These are phyloP conservation scores for Papilio protenor DNA, from an alignment of 2,888 invertebrate genomes.

Conservation along the genomic window DNA sequence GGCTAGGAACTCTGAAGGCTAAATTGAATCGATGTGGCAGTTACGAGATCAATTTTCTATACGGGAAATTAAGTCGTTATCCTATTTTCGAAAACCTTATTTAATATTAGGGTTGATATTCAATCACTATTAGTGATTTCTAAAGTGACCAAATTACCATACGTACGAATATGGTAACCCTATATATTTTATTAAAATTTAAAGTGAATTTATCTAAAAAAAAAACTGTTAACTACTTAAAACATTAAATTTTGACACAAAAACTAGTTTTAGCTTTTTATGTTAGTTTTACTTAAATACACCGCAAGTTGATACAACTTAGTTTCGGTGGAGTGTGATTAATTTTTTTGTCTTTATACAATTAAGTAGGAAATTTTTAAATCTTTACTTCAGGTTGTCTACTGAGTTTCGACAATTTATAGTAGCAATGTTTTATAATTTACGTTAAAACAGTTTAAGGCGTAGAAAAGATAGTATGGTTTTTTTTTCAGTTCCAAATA, in stretches of 20 bases:
- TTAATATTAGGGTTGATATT: too few relatives aligned
- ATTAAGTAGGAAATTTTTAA: slow-evolving; percentile 32
- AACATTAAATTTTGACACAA: not conserved
- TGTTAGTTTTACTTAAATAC: slow-evolving; percentile 11
- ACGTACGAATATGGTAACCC: too few relatives aligned
- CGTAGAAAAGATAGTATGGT: not conserved
- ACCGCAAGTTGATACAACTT: not conserved
- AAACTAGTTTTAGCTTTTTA: slow-evolving; percentile 20
- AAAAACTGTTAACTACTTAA: not conserved
- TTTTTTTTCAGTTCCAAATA: not conserved
- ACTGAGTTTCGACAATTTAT: slow-evolving; percentile 22
- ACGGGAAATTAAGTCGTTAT: too few relatives aligned
- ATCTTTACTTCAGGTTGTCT: slow-evolving; percentile 29
- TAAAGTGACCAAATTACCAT: too few relatives aligned
- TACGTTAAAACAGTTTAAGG: not conserved
- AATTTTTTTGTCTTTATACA: slow-evolving; percentile 18
- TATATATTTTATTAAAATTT: too few relatives aligned
- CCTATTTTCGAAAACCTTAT: too few relatives aligned
- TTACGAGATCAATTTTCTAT: too few relatives aligned
- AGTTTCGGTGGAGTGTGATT: not conserved
- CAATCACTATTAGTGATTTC: too few relatives aligned
- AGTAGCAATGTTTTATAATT: slow-evolving; percentile 3
- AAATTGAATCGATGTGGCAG: too few relatives aligned
- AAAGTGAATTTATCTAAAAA: too few relatives aligned
- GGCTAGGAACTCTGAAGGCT: too few relatives aligned